These are phyloP conservation scores for Austrofundulus limnaeus DNA, from an alignment of 2,113 vertebrate species.

Conservation along the genomic window DNA sequence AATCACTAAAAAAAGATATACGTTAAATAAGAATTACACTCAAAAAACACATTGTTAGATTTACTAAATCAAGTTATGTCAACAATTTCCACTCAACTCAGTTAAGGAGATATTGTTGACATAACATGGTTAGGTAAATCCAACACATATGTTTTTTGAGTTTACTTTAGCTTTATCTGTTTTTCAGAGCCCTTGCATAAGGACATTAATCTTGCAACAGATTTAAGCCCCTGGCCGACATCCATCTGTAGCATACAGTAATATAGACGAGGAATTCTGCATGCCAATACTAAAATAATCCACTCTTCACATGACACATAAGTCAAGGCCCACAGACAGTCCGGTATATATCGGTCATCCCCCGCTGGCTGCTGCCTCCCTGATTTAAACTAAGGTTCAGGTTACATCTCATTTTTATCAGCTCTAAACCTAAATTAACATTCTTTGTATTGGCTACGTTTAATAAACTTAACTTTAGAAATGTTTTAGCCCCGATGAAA, in stretches of 20 bases:
- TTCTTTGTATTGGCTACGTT: background rate
- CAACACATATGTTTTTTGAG: too few relatives aligned
- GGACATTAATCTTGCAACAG: background rate
- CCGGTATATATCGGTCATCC: background rate
- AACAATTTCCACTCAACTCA: too few relatives aligned
- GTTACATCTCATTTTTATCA: background rate
- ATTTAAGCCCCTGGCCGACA: background rate
- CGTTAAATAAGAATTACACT: too few relatives aligned
- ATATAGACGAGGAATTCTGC: constrained; percentile 1
- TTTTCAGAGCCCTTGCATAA: background rate
- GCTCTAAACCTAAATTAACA: background rate
- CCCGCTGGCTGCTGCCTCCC: background rate
- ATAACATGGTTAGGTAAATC: too few relatives aligned
- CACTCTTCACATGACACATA: constrained; percentile 10
- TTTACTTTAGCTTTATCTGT: background rate
- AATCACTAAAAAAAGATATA: too few relatives aligned
- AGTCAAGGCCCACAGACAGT: background rate
- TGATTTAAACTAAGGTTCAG: constrained; percentile 1
- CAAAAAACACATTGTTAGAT: too few relatives aligned
- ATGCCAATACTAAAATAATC: constrained; percentile 14
- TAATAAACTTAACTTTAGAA: background rate
- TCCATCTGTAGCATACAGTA: background rate
- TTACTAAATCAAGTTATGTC: too few relatives aligned
- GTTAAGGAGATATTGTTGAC: too few relatives aligned
- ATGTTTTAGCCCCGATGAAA: background rate